A percentile compares a stretch with the other conserved stretches of the same genome.
Evolutionary conservation across 2,113 vertebrate genomes (phyloP).

Genomic region (Dromas ardeola): DNA sequence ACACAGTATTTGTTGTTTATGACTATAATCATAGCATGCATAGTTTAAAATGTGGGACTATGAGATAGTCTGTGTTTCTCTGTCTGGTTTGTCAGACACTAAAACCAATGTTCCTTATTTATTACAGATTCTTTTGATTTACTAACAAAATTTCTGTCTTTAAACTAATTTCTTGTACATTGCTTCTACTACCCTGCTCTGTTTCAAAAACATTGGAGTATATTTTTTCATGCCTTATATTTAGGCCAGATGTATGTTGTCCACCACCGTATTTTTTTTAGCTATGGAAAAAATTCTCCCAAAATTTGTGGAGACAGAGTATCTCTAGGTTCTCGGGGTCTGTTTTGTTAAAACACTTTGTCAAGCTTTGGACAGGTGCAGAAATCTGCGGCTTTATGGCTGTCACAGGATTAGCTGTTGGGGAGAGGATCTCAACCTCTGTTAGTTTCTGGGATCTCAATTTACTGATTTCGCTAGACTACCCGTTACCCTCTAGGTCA

Average conservation of each 20-base stretch:
- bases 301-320: background rate
- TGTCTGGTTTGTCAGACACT: constrained; percentile 10
- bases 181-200: constrained; percentile 8
- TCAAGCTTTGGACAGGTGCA: background rate
- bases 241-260: background rate
- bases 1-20: constrained; percentile 73
- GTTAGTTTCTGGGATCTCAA: background rate
- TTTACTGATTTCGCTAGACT: background rate
- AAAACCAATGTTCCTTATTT: constrained; percentile 24
- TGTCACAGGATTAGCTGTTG: background rate
- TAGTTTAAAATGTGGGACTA: constrained; percentile 72
- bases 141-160: constrained; percentile 47
- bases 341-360: background rate
- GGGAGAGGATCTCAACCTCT: background rate
- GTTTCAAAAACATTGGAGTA: constrained; percentile 5
- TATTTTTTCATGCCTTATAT: background rate
- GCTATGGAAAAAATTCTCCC: background rate
- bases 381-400: background rate
- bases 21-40: constrained; percentile 64
- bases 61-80: constrained; percentile 54
- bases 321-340: background rate
- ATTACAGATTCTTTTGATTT: constrained; percentile 59
- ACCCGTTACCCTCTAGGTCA: background rate
- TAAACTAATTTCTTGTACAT: constrained; percentile 13
- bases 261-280: background rate